Base-by-base conservation (phyloP, 1,140 invertebrate genomes). In the Tetramorium alpestre region DNA sequence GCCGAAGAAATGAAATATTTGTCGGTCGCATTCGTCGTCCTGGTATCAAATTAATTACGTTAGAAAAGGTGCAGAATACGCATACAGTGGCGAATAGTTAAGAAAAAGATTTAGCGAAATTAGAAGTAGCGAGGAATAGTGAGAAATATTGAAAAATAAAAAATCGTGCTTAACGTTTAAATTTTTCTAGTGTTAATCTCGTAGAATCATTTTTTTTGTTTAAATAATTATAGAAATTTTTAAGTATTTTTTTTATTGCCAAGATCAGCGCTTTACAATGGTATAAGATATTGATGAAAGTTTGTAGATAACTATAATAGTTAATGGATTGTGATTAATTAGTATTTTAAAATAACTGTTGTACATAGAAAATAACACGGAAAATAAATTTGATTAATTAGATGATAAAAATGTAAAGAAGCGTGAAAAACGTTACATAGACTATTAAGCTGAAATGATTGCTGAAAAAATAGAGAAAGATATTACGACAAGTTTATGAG, bases 1-100 rank as follows among this genome's bases (percentile, higher is more conserved):
- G 47, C 47, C 33, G n/a, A 56, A 70, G 47, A 80, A 67, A 69
- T 16, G 13, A 18, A 22, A 54, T 54, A 81, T 54, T 41, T 81
- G 33, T 54, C 62, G n/a, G n/a, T 54, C n/a, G 33, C 47, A 41
- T 33, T 41, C 6, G 44, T 78, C 6, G 8, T n/a, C 5, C 10
- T 70, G 13, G 13, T 22, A 8, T 54, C 1, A 2, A 25, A 16
- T 67, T 67, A 65, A 28, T 65, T 65, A n/a, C 6, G 13, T 16
- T 65, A 38, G 2, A 38, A 33, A 1, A 62, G 25, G 47, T 62
- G 28, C 16, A 0, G 6, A 16, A 33, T 22, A 22, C 33, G 3
- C 33, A 25, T 5, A n/a, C n/a, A 7, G 6, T 16, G 11, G 13
- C 38, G 13, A 60, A 76, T 33, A 33, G 33, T n/a, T 7, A n/a